Percentiles rank a stretch among this genome's conserved stretches.
These are phyloP conservation scores for Drosophila athabasca DNA, from an alignment of 1,140 invertebrate genomes.

Conservation along the genomic window DNA sequence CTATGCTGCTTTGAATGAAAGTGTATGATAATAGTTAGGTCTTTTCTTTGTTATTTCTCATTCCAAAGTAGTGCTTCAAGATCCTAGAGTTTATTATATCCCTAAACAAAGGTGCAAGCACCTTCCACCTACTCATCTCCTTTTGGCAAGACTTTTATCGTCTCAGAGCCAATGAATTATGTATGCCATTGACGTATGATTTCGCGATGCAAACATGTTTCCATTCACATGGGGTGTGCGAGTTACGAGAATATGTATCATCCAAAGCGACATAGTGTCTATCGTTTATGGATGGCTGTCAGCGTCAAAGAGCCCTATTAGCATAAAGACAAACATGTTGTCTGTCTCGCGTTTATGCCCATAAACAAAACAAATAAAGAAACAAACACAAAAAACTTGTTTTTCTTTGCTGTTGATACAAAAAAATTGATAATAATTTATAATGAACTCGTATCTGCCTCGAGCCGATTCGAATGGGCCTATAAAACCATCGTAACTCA, in stretches of 20 bases:
- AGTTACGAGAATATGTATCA: too few species aligned
- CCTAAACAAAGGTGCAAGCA: too few species aligned
- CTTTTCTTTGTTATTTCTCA: too few species aligned
- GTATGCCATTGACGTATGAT: constrained; percentile 5
- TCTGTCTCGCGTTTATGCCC: constrained; percentile 42
- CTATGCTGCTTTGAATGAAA: too few species aligned
- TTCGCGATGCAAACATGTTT: constrained; percentile 7
- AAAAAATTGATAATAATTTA: constrained; percentile 70
- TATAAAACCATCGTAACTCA: constrained; percentile 50
- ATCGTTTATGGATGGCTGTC: constrained; percentile 38
- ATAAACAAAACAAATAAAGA: constrained; percentile 10
- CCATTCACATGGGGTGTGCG: too few species aligned
- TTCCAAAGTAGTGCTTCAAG: too few species aligned
- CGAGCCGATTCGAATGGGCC: not conserved
- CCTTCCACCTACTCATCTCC: too few species aligned
- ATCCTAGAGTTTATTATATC: too few species aligned
- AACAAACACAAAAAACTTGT: constrained; percentile 9
- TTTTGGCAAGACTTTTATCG: too few species aligned
- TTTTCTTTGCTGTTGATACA: not conserved
- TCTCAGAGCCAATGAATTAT: too few species aligned
- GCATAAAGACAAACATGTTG: constrained; percentile 47
- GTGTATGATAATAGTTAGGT: too few species aligned
- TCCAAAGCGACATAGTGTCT: constrained; percentile 32
- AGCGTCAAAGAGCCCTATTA: constrained; percentile 24
- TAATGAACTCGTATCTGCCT: constrained; percentile 30